Percentiles rank a stretch among this genome's conserved stretches.
phyloP scores from a whole-genome alignment of 2,113 vertebrate genomes.

The Sakesphorus luctuosus region DNA sequence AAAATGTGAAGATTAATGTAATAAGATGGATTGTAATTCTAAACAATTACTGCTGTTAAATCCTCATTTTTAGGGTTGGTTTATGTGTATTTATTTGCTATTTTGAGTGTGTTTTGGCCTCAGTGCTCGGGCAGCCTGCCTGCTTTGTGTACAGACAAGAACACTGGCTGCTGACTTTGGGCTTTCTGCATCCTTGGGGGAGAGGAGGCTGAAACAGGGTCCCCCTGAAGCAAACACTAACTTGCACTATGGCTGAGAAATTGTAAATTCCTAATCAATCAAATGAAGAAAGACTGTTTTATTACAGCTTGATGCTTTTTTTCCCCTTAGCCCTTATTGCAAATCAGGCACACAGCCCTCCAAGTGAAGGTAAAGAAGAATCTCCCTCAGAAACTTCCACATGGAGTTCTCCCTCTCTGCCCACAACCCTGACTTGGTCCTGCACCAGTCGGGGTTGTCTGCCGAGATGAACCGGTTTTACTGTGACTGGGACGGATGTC shows the following conservation, averaged over 20 bases:
- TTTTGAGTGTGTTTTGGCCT: slow-evolving; percentile 20
- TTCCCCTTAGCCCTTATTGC: neutral
- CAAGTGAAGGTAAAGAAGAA: neutral
- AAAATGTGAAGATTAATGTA: slow-evolving; percentile 42
- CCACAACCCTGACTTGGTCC: neutral
- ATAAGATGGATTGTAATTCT: slow-evolving; percentile 32
- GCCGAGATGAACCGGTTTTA: neutral
- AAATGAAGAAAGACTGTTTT: neutral
- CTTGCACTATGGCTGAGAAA: neutral
- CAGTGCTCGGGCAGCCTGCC: neutral
- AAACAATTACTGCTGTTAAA: slow-evolving; percentile 31
- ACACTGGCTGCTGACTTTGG: neutral
- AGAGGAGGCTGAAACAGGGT: neutral
- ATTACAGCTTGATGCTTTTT: neutral
- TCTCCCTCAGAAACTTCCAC: neutral
- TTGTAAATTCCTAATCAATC: neutral
- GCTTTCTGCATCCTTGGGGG: neutral
- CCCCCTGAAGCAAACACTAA: neutral
- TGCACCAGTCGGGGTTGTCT: neutral
- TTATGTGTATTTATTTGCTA: slow-evolving; percentile 58
- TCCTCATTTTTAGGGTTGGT: slow-evolving; percentile 27
- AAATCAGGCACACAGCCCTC: neutral
- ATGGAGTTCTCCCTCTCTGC: neutral
- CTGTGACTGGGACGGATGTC: neutral
- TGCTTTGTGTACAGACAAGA: neutral